These are phyloP conservation scores for Holocentrus rufus DNA, from an alignment of 2,797 vertebrate genomes.

Conservation along the genomic window DNA sequence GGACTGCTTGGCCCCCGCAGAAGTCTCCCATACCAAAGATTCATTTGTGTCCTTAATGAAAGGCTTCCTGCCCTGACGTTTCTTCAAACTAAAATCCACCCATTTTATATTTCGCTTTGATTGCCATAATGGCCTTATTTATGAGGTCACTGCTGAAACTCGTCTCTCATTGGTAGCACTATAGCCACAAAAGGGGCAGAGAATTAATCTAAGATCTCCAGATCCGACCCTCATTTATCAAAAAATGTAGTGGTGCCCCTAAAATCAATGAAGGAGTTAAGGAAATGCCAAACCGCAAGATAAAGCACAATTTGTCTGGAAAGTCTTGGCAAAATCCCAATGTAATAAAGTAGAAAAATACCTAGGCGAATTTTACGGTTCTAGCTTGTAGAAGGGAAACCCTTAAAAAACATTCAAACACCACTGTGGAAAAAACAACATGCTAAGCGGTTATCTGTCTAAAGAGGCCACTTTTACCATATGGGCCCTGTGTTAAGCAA, in stretches of 20 bases:
- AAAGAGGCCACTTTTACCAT: slow-evolving; percentile 36
- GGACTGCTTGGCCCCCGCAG: slow-evolving; percentile 65
- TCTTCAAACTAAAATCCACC: slow-evolving; percentile 72
- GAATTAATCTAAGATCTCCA: slow-evolving; percentile 74
- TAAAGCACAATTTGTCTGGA: slow-evolving; percentile 60
- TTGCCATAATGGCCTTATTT: slow-evolving; percentile 80
- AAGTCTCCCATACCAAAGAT: slow-evolving; percentile 74
- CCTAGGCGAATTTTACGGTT: slow-evolving; percentile 6
- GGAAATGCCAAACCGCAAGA: slow-evolving; percentile 64
- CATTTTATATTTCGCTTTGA: slow-evolving; percentile 77
- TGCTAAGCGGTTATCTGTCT: not conserved
- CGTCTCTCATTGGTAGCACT: slow-evolving; percentile 57
- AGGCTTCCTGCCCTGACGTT: slow-evolving; percentile 74
- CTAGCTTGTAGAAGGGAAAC: not conserved
- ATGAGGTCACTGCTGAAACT: slow-evolving; percentile 64
- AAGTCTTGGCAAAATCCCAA: slow-evolving; percentile 52
- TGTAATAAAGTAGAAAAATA: slow-evolving; percentile 5
- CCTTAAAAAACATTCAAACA: not conserved
- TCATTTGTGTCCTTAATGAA: slow-evolving; percentile 79
- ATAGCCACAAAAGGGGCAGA: slow-evolving; percentile 47
- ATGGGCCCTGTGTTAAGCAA: slow-evolving; percentile 46
- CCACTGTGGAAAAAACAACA: slow-evolving; percentile 1
- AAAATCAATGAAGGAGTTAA: slow-evolving; percentile 76
- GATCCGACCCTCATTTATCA: slow-evolving; percentile 72
- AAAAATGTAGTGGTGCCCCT: slow-evolving; percentile 43